These are phyloP conservation scores for Euplagia quadripunctaria DNA, from an alignment of 2,888 invertebrate species.

Conservation along the genomic window DNA sequence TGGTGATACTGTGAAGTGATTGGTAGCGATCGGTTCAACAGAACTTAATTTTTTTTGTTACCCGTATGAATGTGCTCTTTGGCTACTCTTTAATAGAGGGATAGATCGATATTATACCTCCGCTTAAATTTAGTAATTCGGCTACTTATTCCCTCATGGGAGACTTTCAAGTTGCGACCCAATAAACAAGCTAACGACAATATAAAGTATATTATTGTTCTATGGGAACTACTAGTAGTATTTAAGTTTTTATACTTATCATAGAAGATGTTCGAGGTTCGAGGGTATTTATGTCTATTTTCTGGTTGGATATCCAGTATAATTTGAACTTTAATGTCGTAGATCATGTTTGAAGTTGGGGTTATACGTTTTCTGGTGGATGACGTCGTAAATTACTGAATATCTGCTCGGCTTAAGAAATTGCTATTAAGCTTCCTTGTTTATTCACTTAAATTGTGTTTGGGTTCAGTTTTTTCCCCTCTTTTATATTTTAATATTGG, in stretches of 20 bases:
- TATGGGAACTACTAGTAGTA: too few species aligned
- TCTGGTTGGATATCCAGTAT: slow-evolving; percentile 7
- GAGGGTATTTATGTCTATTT: slow-evolving; percentile 4
- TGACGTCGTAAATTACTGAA: slow-evolving; percentile 41
- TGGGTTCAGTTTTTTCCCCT: slow-evolving; percentile 26
- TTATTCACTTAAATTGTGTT: slow-evolving; percentile 58
- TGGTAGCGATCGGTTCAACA: too few species aligned
- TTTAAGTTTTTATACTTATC: too few species aligned
- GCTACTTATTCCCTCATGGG: too few species aligned
- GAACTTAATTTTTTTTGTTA: too few species aligned
- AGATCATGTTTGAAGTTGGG: not conserved
- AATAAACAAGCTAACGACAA: not conserved
- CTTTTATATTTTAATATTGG: slow-evolving; percentile 30
- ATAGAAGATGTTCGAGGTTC: not conserved
- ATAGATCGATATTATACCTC: too few species aligned
- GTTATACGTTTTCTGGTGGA: slow-evolving; percentile 1
- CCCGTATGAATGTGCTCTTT: too few species aligned
- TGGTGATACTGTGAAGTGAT: too few species aligned
- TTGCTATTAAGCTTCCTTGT: slow-evolving; percentile 47
- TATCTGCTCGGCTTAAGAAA: slow-evolving; percentile 44
- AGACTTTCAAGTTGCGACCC: not conserved
- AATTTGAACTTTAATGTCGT: not conserved
- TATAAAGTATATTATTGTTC: not conserved
- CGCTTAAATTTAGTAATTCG: too few species aligned
- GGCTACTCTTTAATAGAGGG: too few species aligned